Evolutionary conservation across 2,797 vertebrate species (phyloP), one percentile per base, ranked within the genome.

Genomic region (Austrolebias charrua): DNA sequence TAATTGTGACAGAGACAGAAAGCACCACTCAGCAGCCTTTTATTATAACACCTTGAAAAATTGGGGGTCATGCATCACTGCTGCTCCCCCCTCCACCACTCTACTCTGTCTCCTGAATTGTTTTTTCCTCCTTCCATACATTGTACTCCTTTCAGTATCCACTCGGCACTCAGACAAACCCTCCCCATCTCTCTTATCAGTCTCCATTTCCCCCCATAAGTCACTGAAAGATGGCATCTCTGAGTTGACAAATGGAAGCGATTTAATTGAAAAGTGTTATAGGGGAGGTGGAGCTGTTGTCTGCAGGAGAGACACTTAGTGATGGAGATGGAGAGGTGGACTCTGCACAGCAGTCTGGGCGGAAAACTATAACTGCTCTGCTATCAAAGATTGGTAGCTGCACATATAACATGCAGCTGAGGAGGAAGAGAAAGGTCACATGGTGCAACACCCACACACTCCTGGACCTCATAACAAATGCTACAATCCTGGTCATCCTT

Each of bases 1-100:
- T 86, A 90, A 92, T 89, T 91, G 87, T 89, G 88, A 89, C 89
- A 90, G 80, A 90, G 89, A 90, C 82, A 73, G 77, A 91, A 82
- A 86, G 76, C 83, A 79, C 67, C 78, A 71, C 83, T 78, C 81
- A 66, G 70, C 79, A 81, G 78, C 76, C 90, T 83, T 88, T 88
- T 89, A 87, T 89, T 88, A 88, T 80, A 86, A 76, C 83, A 86
- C 79, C 90, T 90, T 88, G 75, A 88, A 79, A 87, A 80, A 90
- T 86, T 77, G 77, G 60, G 71, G 80, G 77, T 80, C 78, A 80
- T 85, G 77, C 81, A 86, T 89, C 87, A 86, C 84, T 83, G 69
- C 74, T 79, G n/a, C 72, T 63, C 67, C 57, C 66, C 44, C 55
- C 58, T 50, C 58, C 50, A 57, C 53, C 63, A 62, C 75, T 63